Conservation (phyloP, 2,888 invertebrate genomes). For the Quadroppia sp. region DNA sequence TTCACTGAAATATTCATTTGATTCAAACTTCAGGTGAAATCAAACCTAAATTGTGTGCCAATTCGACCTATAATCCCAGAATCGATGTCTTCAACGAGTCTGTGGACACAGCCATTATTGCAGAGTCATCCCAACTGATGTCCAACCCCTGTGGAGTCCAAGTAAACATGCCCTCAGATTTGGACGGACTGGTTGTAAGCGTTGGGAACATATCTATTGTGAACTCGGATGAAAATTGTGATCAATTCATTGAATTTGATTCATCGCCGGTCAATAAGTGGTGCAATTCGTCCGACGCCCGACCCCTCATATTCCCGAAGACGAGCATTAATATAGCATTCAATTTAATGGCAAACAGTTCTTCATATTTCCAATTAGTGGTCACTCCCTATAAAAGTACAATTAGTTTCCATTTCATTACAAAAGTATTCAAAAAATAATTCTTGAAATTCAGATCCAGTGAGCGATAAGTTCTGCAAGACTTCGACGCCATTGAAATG, state of each 20-base stretch:
- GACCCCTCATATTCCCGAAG: not conserved
- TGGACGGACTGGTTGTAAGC: not conserved
- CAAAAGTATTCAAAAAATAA: not conserved
- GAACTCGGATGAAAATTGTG: not conserved
- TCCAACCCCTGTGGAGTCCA: not conserved
- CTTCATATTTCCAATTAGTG: not conserved
- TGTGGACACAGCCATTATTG: not conserved
- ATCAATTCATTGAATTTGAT: not conserved
- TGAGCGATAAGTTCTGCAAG: not conserved
- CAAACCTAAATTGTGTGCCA: not conserved
- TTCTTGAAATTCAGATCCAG: not conserved
- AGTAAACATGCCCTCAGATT: not conserved
- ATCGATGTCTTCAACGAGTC: not conserved
- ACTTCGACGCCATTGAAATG: not conserved
- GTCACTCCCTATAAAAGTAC: constrained; percentile 8
- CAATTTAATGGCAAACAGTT: not conserved
- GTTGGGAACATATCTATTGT: not conserved
- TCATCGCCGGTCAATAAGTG: not conserved
- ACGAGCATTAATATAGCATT: not conserved
- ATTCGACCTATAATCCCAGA: not conserved
- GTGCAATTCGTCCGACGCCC: not conserved
- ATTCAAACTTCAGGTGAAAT: not conserved
- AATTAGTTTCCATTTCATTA: not conserved
- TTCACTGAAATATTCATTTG: not conserved
- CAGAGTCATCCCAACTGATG: not conserved